These are phyloP conservation scores for Barypeithes pellucidus DNA, from an alignment of 2,888 invertebrate species.

Conservation along the genomic window DNA sequence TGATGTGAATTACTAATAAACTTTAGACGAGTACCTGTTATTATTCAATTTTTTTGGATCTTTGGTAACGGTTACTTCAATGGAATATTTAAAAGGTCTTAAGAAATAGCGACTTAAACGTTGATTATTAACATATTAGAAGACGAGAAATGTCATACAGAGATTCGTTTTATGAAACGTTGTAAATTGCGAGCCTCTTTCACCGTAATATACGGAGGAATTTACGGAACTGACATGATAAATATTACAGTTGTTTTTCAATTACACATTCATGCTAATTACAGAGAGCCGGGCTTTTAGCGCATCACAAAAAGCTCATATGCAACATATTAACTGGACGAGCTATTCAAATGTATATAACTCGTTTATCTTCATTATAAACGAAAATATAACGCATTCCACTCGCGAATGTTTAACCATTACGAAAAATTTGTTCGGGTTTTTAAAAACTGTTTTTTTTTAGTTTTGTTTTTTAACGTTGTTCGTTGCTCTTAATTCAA, in stretches of 20 bases:
- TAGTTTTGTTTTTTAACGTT: background rate
- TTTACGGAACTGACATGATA: constrained; percentile 20
- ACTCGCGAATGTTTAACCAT: constrained; percentile 5
- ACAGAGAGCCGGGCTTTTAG: constrained; percentile 30
- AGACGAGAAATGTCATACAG: too few relatives aligned
- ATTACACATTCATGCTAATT: constrained; percentile 40
- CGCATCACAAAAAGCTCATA: constrained; percentile 29
- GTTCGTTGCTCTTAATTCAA: background rate
- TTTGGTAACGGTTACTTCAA: too few relatives aligned
- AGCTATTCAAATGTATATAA: constrained; percentile 15
- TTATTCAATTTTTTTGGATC: too few relatives aligned
- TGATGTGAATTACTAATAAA: too few relatives aligned
- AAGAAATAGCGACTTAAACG: too few relatives aligned
- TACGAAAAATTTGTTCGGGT: constrained; percentile 7
- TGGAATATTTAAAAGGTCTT: too few relatives aligned
- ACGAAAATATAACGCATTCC: constrained; percentile 21
- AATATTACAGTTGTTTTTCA: constrained; percentile 34
- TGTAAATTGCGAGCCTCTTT: constrained; percentile 4
- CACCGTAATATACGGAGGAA: constrained; percentile 9
- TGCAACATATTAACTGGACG: constrained; percentile 31
- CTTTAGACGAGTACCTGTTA: too few relatives aligned
- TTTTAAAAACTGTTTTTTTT: background rate
- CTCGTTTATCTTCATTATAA: constrained; percentile 31
- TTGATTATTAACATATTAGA: too few relatives aligned
- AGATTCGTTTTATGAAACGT: too few relatives aligned